Evolutionary conservation across 2,113 vertebrate species (phyloP).

Genomic region (Vulpes vulpes): DNA sequence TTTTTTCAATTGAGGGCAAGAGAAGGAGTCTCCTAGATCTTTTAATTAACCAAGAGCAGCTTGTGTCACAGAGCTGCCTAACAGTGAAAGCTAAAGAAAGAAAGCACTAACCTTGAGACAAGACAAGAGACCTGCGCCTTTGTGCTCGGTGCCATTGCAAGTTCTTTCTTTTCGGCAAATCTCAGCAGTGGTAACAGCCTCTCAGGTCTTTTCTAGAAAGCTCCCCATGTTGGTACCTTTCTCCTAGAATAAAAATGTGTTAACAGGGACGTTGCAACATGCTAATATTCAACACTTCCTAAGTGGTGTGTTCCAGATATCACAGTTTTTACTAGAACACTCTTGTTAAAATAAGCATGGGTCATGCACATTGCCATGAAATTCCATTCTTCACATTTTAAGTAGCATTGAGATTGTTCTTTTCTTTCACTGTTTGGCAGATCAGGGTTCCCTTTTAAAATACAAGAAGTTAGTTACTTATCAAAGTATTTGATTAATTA

Average conservation of each 20-base stretch:
- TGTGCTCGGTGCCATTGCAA: not conserved
- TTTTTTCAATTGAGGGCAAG: not conserved
- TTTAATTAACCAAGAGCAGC: not conserved
- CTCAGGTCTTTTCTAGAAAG: conserved; percentile 25
- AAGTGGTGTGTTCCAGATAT: not conserved
- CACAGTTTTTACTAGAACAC: not conserved
- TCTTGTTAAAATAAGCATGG: conserved; percentile 58
- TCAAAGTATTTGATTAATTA: conserved; percentile 81
- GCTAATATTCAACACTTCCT: conserved; percentile 63
- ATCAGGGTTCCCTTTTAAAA: conserved; percentile 67
- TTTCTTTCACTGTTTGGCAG: conserved; percentile 58
- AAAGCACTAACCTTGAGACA: not conserved
- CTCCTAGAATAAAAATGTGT: not conserved
- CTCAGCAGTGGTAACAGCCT: not conserved
- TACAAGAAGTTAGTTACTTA: conserved; percentile 72
- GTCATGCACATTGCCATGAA: not conserved
- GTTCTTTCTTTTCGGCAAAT: not conserved
- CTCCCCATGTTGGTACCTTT: not conserved
- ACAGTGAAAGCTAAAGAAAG: not conserved
- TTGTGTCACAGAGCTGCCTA: not conserved
- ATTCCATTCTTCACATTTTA: conserved; percentile 68
- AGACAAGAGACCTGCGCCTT: not conserved
- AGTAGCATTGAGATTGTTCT: conserved; percentile 52
- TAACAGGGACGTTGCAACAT: not conserved
- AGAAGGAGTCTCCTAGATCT: conserved; percentile 7